Evolutionary conservation across 2,113 vertebrate genomes (phyloP), one percentile per base, ranked within the genome.

Genomic region (Onychorhynchus coronatus): DNA sequence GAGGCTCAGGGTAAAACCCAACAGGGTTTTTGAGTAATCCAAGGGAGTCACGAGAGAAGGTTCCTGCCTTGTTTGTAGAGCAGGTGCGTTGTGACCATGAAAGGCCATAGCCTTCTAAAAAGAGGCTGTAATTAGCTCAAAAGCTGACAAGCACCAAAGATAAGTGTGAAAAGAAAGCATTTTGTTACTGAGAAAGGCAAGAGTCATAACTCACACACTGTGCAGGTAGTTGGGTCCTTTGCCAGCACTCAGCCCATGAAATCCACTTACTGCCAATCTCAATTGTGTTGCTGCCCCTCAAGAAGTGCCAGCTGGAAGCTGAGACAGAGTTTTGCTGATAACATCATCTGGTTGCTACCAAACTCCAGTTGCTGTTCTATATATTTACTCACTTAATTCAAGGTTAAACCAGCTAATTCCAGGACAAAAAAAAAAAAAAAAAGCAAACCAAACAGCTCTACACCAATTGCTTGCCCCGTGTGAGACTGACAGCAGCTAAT

Each of bases 281-380:
- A 71, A 1, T 77, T 73, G 62, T 55, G 49, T 46, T 70, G 37
- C 74, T 77, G 85, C 59, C 63, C 50, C 88, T 94, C 0, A 0
- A 91, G 85, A 58, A 25, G 71, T 56, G 75, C 89, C 78, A 91
- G 85, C 68, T 93, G 85, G 85, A 95, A 85, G 62, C 35, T 39
- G 58, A 90, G 90, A 42, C 28, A 24, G 46, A 72, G 33, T 52
- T 94, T 49, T 89, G 58, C 63, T 85, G 81, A 53, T 31, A 74
- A 58, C 5, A 1, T 65, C 65, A 39, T 53, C 61, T 44, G 14
- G 70, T 82, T 41, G 17, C 65, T 72, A 90, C 49, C 42, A 62
- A 93, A 85, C 71, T 76, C 58, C 59, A 85, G 49, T 44, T 72
- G 52, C 61, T 87, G 33, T 68, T 79, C 39, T 56, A 24, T 70